These are phyloP conservation scores for Pandemis cinnamomeana DNA, from an alignment of 2,888 invertebrate genomes.

Conservation along the genomic window DNA sequence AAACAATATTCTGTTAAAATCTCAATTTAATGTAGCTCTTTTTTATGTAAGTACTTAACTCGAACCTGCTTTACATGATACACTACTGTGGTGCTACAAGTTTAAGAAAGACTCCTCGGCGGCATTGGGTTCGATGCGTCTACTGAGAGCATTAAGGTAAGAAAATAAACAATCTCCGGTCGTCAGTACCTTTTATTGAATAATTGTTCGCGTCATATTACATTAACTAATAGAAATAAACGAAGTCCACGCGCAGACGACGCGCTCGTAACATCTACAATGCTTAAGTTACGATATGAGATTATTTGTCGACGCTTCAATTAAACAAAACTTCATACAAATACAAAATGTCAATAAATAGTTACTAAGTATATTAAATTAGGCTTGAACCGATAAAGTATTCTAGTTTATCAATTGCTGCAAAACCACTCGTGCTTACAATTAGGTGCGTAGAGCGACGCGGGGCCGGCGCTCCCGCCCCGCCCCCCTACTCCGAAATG, in stretches of 20 bases:
- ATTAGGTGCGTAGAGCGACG: neutral
- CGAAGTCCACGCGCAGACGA: conserved; percentile 23
- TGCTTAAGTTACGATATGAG: conserved; percentile 26
- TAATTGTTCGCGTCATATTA: conserved; percentile 39
- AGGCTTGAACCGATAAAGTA: neutral
- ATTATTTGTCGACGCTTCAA: conserved; percentile 22
- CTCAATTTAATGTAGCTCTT: too few relatives aligned
- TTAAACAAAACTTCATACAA: conserved; percentile 18
- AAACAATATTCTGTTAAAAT: too few relatives aligned
- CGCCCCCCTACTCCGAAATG: too few relatives aligned
- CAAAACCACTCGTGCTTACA: conserved; percentile 1
- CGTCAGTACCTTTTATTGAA: conserved; percentile 25
- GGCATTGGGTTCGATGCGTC: too few relatives aligned
- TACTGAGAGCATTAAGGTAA: neutral
- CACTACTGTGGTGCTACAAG: too few relatives aligned
- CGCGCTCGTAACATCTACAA: conserved; percentile 32
- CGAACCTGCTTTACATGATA: too few relatives aligned
- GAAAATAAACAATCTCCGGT: neutral
- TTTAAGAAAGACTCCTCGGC: too few relatives aligned
- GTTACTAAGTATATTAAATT: conserved; percentile 15
- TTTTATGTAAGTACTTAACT: too few relatives aligned
- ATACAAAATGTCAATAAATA: conserved; percentile 26
- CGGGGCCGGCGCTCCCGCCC: too few relatives aligned
- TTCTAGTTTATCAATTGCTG: neutral
- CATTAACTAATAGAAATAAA: conserved; percentile 39